Percentiles rank a stretch among this genome's conserved stretches.
Evolutionary conservation across 1,140 invertebrate genomes (phyloP).

Genomic region (Brachionus koreanus): DNA sequence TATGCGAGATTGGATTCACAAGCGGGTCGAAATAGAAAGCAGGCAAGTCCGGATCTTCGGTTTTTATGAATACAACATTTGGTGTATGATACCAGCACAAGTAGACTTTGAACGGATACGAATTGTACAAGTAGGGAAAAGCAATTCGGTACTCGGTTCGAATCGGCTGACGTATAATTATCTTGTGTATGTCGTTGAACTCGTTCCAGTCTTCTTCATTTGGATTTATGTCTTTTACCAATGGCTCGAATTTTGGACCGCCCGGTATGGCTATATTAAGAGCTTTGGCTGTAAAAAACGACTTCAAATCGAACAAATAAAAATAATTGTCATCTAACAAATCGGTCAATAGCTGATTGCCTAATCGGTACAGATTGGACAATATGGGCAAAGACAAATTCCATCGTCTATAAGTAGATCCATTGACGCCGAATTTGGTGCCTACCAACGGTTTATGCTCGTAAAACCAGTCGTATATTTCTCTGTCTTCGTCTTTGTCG

Average conservation of each 20-base stretch:
- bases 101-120: constrained; percentile 85
- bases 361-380: constrained; percentile 91
- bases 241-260: constrained; percentile 97
- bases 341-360: constrained; percentile 96
- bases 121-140: constrained; percentile 98
- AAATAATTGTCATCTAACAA: constrained; percentile 98
- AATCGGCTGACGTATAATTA: constrained; percentile 96
- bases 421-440: constrained; percentile 78
- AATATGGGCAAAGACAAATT: constrained; percentile 89
- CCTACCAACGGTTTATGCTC: constrained; percentile 93
- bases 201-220: constrained; percentile 99
- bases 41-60: constrained; percentile 98
- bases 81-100: constrained; percentile 89
- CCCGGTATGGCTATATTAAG: constrained; percentile 99
- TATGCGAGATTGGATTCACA: constrained; percentile 96
- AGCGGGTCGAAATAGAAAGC: constrained; percentile 99
- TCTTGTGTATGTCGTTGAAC: constrained; percentile 99
- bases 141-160: constrained; percentile 98
- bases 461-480: constrained; percentile 87
- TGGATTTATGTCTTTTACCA: constrained; percentile 94
- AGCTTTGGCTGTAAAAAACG: constrained; percentile 99
- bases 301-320: constrained; percentile 97
- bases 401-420: constrained; percentile 92
- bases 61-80: constrained; percentile 98
- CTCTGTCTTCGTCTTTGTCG: constrained; percentile 88